phyloP scores from a whole-genome alignment of 2,797 vertebrate species.

The Eulemur rubriventer region DNA sequence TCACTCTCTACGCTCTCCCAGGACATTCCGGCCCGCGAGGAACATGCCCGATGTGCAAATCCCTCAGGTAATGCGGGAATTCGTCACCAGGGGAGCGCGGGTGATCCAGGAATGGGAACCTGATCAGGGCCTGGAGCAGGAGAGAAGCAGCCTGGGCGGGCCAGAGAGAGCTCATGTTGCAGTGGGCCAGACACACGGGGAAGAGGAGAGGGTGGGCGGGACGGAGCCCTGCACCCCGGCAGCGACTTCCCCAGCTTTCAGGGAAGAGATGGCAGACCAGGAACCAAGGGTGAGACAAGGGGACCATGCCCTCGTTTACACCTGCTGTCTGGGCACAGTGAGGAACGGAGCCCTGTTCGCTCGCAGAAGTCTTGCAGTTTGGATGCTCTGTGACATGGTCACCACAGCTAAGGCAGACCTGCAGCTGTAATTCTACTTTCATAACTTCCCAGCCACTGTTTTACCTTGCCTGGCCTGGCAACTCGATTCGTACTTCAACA shows the following conservation, averaged over 20 bases:
- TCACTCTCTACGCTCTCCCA: slow-evolving; percentile 57
- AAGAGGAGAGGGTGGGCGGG: background rate
- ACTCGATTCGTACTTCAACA: background rate
- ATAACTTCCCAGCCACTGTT: background rate
- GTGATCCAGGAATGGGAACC: slow-evolving; percentile 76
- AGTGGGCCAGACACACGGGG: background rate
- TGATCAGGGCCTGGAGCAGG: slow-evolving; percentile 31
- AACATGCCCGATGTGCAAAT: slow-evolving; percentile 77
- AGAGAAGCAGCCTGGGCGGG: background rate
- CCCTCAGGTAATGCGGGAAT: slow-evolving; percentile 80
- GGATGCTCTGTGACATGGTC: background rate
- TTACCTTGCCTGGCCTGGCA: background rate
- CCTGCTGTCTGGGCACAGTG: background rate
- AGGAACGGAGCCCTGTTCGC: background rate
- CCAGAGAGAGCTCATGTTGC: slow-evolving; percentile 48
- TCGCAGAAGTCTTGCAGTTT: background rate
- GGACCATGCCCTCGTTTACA: background rate
- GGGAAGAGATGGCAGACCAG: background rate
- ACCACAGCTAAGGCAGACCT: background rate
- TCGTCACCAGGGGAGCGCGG: slow-evolving; percentile 71
- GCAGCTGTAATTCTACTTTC: background rate
- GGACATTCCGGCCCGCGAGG: slow-evolving; percentile 69
- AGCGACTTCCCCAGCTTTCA: background rate
- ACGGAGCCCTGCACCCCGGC: background rate
- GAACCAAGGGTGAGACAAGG: background rate